phyloP scores from a whole-genome alignment of 2,888 invertebrate genomes.

The Dendrolimus pini region DNA sequence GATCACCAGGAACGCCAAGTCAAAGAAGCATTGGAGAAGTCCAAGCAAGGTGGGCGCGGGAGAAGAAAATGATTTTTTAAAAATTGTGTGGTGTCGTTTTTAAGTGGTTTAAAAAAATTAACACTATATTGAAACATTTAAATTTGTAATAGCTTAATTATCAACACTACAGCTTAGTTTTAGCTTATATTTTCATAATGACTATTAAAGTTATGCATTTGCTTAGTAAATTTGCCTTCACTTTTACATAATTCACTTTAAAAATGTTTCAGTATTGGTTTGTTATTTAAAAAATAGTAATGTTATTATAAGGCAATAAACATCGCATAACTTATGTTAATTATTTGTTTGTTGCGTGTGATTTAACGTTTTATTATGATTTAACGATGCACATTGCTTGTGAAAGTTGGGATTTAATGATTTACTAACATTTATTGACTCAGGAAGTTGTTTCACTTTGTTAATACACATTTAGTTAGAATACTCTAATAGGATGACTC shows the following conservation, averaged over 20 bases:
- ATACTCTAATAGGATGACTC: too few relatives aligned
- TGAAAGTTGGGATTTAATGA: too few relatives aligned
- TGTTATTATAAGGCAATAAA: not conserved
- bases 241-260: not conserved
- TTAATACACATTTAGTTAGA: too few relatives aligned
- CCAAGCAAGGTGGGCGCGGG: slow-evolving; percentile 74
- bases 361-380: too few relatives aligned
- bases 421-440: too few relatives aligned
- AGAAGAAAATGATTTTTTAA: slow-evolving; percentile 41
- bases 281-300: not conserved
- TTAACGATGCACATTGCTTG: too few relatives aligned
- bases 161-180: too few relatives aligned
- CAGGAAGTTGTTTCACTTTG: too few relatives aligned
- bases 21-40: slow-evolving; percentile 83
- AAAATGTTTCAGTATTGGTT: not conserved
- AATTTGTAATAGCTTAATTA: too few relatives aligned
- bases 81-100: slow-evolving; percentile 20
- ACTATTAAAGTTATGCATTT: too few relatives aligned
- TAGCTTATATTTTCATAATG: too few relatives aligned
- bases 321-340: not conserved
- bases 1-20: slow-evolving; percentile 83
- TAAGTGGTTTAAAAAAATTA: slow-evolving; percentile 18
- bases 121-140: not conserved
- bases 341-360: not conserved
- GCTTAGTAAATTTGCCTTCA: too few relatives aligned